phyloP scores from a whole-genome alignment of 2,113 vertebrate genomes.

The Bubo blakistoni region DNA sequence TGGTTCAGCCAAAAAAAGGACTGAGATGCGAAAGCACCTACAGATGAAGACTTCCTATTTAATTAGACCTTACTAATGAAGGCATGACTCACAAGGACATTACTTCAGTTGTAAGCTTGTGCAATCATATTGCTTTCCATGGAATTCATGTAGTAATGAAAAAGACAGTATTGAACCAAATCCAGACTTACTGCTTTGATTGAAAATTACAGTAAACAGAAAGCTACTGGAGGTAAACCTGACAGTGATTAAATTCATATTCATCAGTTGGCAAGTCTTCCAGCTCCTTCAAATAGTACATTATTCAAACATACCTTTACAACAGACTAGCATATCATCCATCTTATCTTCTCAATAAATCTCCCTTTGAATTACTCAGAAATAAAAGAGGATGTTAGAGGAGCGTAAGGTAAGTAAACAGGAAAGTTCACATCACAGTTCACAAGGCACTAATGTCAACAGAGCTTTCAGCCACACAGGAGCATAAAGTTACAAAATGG shows the following conservation, averaged over 20 bases:
- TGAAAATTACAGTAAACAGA: not conserved
- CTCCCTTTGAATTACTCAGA: not conserved
- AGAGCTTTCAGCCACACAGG: not conserved
- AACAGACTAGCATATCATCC: not conserved
- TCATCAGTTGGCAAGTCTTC: not conserved
- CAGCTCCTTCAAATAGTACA: not conserved
- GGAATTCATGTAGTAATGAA: not conserved
- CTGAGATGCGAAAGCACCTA: not conserved
- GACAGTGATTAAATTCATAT: not conserved
- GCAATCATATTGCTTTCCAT: not conserved
- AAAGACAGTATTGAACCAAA: not conserved
- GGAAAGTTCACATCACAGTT: not conserved
- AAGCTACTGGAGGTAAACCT: not conserved
- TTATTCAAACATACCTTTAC: not conserved
- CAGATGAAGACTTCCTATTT: constrained; percentile 11
- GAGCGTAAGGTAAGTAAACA: not conserved
- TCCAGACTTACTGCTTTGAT: not conserved
- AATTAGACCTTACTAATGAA: not conserved
- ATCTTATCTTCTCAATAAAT: not conserved
- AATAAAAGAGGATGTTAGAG: not conserved
- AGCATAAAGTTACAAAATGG: not conserved
- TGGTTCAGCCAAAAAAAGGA: not conserved
- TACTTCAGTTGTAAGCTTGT: not conserved
- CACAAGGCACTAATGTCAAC: not conserved
- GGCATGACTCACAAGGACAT: not conserved